Percentiles rank a stretch among this genome's conserved stretches.
phyloP scores from a whole-genome alignment of 2,888 invertebrate genomes.

The Cheilosia grossa region DNA sequence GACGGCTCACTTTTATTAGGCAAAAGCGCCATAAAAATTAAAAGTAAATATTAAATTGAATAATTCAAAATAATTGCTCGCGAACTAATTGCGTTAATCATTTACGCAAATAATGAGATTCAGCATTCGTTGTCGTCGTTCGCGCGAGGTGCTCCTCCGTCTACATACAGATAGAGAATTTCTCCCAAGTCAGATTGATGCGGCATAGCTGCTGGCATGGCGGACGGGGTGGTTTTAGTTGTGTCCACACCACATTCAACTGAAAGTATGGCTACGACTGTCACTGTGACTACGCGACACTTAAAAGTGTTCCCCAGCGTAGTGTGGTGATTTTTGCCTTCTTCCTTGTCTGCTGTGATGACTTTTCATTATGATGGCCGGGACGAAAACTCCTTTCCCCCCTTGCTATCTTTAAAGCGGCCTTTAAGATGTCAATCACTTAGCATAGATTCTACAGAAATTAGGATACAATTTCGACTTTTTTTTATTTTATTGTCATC shows the following conservation, averaged over 20 bases:
- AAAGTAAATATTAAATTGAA: slow-evolving; percentile 83
- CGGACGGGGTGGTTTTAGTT: neutral
- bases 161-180: neutral
- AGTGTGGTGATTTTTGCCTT: neutral
- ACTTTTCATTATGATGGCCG: neutral
- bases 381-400: neutral
- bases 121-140: slow-evolving; percentile 30
- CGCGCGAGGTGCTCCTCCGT: slow-evolving; percentile 50
- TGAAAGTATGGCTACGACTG: slow-evolving; percentile 4
- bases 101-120: slow-evolving; percentile 76
- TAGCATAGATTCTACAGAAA: slow-evolving; percentile 56
- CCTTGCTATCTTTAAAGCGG: slow-evolving; percentile 9
- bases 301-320: slow-evolving; percentile 8
- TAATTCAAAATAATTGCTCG: slow-evolving; percentile 82
- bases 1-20: slow-evolving; percentile 39
- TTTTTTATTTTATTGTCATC: slow-evolving; percentile 46
- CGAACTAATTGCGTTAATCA: slow-evolving; percentile 76
- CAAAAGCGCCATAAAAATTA: slow-evolving; percentile 73
- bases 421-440: slow-evolving; percentile 34
- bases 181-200: slow-evolving; percentile 14
- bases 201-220: neutral
- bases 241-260: slow-evolving; percentile 40
- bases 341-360: neutral
- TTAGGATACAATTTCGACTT: slow-evolving; percentile 37
- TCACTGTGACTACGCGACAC: neutral